Evolutionary conservation across 2,797 vertebrate genomes (phyloP).

Genomic region (Gephyroberyx darwinii): DNA sequence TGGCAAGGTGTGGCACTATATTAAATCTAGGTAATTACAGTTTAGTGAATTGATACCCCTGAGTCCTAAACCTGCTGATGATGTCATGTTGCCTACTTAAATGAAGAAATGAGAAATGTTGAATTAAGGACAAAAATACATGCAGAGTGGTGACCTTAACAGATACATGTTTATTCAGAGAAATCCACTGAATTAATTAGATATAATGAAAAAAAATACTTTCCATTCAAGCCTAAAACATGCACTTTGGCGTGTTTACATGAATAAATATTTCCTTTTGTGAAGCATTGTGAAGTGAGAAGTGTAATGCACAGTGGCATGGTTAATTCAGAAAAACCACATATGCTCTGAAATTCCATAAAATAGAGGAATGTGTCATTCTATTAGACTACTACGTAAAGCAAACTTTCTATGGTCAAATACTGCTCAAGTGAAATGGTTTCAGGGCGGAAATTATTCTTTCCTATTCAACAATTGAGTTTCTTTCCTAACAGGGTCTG

Average conservation of each 20-base stretch:
- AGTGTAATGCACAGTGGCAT: slow-evolving; percentile 11
- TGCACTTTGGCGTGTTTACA: slow-evolving; percentile 53
- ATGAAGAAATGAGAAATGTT: not conserved
- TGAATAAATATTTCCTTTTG: slow-evolving; percentile 39
- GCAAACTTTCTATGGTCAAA: slow-evolving; percentile 39
- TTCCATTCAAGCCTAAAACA: slow-evolving; percentile 40
- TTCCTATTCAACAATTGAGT: slow-evolving; percentile 44
- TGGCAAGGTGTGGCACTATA: too few species aligned
- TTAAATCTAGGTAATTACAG: too few species aligned
- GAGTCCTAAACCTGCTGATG: not conserved
- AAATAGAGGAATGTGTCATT: slow-evolving; percentile 64
- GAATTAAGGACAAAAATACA: slow-evolving; percentile 7
- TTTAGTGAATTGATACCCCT: not conserved
- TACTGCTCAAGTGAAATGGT: slow-evolving; percentile 30
- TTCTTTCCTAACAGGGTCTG: slow-evolving; percentile 63
- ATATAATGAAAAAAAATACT: slow-evolving; percentile 31
- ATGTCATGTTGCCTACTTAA: not conserved
- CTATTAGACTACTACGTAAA: slow-evolving; percentile 24
- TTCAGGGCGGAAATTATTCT: slow-evolving; percentile 14
- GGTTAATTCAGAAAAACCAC: slow-evolving; percentile 33
- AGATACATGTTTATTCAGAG: slow-evolving; percentile 60
- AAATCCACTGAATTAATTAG: not conserved
- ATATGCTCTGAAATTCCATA: slow-evolving; percentile 26
- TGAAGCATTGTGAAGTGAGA: slow-evolving; percentile 31
- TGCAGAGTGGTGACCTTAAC: slow-evolving; percentile 1